phyloP scores from a whole-genome alignment of 2,797 vertebrate species.

The Cyprinella venusta region DNA sequence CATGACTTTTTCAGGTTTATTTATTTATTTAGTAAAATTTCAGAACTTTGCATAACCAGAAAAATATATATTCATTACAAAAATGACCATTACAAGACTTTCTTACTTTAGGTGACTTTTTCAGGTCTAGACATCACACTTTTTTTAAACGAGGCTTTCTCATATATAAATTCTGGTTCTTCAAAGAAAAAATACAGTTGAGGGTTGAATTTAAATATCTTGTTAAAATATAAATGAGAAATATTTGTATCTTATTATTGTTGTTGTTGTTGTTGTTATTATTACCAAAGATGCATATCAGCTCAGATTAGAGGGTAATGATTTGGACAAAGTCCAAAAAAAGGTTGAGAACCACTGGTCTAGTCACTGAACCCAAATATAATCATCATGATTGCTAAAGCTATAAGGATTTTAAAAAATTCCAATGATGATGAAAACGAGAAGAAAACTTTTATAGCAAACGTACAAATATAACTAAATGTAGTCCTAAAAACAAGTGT shows the following conservation, averaged over 20 bases:
- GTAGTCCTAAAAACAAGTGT: not conserved
- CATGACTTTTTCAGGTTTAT: not conserved
- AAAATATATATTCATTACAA: not conserved
- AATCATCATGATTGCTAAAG: not conserved
- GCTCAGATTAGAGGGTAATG: no score
- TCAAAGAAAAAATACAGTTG: not conserved
- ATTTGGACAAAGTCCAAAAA: no score
- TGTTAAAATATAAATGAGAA: not conserved
- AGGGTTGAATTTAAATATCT: no score
- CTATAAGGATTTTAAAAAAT: not conserved
- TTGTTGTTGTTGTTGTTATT: no score
- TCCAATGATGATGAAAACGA: not conserved
- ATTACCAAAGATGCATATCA: no score
- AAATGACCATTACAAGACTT: not conserved
- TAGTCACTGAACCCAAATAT: not conserved
- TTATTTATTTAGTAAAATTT: not conserved
- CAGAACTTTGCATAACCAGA: not conserved
- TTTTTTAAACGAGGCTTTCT: not conserved
- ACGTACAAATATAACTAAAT: not conserved
- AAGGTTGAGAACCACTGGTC: not conserved
- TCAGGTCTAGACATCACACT: not conserved
- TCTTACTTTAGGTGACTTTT: not conserved
- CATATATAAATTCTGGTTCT: not conserved
- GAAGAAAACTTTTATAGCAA: not conserved
- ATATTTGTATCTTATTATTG: not conserved